phyloP scores from a whole-genome alignment of 2,888 invertebrate species.

The Artemia sinica region DNA sequence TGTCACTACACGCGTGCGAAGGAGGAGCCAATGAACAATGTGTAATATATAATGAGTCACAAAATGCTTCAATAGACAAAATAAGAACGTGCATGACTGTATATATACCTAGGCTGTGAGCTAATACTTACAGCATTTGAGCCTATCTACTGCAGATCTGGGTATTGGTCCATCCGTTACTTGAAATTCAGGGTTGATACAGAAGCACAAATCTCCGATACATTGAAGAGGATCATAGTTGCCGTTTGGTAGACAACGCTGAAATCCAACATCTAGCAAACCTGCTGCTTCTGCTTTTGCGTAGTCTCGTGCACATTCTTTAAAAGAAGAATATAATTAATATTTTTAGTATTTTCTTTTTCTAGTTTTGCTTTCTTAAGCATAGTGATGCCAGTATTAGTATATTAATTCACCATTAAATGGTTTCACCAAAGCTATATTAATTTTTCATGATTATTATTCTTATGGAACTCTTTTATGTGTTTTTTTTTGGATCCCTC shows the following conservation, averaged over 20 bases:
- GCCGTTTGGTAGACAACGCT: slow-evolving; percentile 47
- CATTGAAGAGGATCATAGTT: slow-evolving; percentile 51
- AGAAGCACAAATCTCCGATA: slow-evolving; percentile 39
- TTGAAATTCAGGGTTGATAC: slow-evolving; percentile 35
- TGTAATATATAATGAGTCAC: too few relatives aligned
- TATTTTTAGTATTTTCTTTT: neutral
- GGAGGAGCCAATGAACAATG: too few relatives aligned
- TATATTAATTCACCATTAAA: too few relatives aligned
- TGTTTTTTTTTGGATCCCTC: too few relatives aligned
- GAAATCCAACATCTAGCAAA: slow-evolving; percentile 26
- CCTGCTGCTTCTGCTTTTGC: slow-evolving; percentile 23
- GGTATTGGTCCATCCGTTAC: slow-evolving; percentile 21
- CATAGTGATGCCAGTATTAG: too few relatives aligned
- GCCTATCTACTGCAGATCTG: slow-evolving; percentile 3
- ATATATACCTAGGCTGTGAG: neutral
- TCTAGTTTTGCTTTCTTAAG: too few relatives aligned
- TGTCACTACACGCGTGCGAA: too few relatives aligned
- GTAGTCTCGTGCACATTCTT: slow-evolving; percentile 26
- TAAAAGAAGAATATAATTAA: neutral
- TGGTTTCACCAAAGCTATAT: too few relatives aligned
- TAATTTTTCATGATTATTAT: too few relatives aligned
- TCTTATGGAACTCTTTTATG: too few relatives aligned
- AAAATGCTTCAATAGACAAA: too few relatives aligned
- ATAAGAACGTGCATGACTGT: too few relatives aligned
- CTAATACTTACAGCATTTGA: slow-evolving; percentile 26